Base-by-base conservation (phyloP, 2,113 vertebrate species). In the Mesembrinibis cayennensis region DNA sequence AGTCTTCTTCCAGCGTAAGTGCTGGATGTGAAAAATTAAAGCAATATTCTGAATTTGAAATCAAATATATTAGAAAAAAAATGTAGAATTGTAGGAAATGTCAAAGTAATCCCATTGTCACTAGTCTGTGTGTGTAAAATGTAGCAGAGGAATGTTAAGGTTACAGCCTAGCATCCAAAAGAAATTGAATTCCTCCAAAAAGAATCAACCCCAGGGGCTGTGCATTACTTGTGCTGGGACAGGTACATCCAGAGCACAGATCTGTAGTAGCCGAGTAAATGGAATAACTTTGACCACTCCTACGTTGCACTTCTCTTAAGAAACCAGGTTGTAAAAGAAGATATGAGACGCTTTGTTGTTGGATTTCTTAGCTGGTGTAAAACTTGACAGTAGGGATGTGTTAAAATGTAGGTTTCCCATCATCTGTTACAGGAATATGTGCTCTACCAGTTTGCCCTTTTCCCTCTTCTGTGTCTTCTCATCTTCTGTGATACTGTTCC, bases 361-460 rank as follows among this genome's bases (percentile, higher is more conserved):
- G 82, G 38, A 20, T 90, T 90, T 94, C 49, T 45, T 80, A 77
- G 44, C 49, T 13, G 19, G 32, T 73, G 27, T 58, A 83, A 86
- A 93, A 81, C 23, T 92, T 88, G 49, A 73, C 81, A 80, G 50
- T 36, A 66, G 40, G 17, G 36, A 25, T 71, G 63, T 85, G 66
- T 95, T 95, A 73, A 94, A 86, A 83, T 69, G 53, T 72, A 66
- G 80, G 27, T 91, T 93, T 95, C 61, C 49, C 34, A 9, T 90
- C 47, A 80, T 94, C 74, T 88, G 55, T 88, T 90, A 29, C 0
- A 1, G 58, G 58, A 94, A 36, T 73, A 49, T 50, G 30, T 91
- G 44, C 53, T 90, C 58, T 72, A 29, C 34, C 16, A 58, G 36
- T 80, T 66, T 81, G 79, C 50, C 67, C 58, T 85, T 94, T 85